Base-by-base conservation (phyloP, 2,113 vertebrate genomes). In the Ramphastos sulfuratus region DNA sequence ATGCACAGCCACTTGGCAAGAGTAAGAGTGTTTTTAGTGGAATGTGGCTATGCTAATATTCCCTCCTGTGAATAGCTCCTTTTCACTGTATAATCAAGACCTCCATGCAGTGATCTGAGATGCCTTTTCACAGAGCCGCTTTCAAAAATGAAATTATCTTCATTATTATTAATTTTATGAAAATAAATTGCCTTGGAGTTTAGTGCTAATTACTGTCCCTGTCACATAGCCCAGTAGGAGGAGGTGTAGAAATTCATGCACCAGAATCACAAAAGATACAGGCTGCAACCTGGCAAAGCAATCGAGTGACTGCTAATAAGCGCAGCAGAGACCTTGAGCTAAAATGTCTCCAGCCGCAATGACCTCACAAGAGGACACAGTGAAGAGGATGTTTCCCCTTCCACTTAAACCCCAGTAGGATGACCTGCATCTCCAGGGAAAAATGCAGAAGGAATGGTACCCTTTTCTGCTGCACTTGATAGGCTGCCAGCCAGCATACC, bases 161-260 rank as follows among this genome's bases (percentile, higher is more conserved):
- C 82, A 95, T 96, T 95, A 95, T 95, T 96, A 94, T 86, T 94
- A 97, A 94, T 94, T 95, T 89, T 71, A 93, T 77, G 65, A 94
- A 95, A 90, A 94, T 89, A 95, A 96, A 89, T 84, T 15, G 91
- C 87, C 50, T 95, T 65, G 23, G 92, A 93, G 69, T 91, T 88
- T 82, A 54, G 69, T 76, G 67, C 72, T 97, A 95, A 93, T 96
- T 94, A 75, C 64, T 77, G 87, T 80, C 69, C 78, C 61, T 92
- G 90, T 92, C 75, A 84, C 54, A 33, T 1, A 93, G 56, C 27
- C 88, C 56, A 56, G 12, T 35, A 60, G 52, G 7, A 46, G 76
- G 55, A 87, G 23, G 50, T 63, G 60, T 33, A 76, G 50, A 75
- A 44, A 28, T 78, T 72, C 65, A 9, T 66, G 64, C 58, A 74